Conservation (phyloP, 2,797 vertebrate genomes). For the Valencia hispanica region DNA sequence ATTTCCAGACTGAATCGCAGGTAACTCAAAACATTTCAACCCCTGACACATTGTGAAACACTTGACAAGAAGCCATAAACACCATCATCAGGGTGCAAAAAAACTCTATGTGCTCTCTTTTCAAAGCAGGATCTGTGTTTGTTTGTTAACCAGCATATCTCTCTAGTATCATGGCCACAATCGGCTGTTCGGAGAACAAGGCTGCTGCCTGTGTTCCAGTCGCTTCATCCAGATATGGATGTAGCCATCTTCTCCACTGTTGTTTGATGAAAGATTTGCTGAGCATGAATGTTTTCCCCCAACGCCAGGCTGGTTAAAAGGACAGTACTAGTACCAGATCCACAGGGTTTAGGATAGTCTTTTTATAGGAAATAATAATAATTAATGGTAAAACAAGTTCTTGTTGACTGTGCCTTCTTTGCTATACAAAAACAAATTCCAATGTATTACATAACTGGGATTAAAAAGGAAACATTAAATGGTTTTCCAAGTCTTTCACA, state of each 20-base stretch:
- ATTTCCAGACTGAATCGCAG: not conserved
- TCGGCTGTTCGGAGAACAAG: conserved; percentile 28
- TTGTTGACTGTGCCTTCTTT: not conserved
- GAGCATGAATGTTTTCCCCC: not conserved
- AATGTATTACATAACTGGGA: too few relatives aligned
- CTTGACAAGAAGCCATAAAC: conserved; percentile 9
- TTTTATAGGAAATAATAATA: not conserved
- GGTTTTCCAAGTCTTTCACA: too few relatives aligned
- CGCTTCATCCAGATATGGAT: conserved; percentile 18
- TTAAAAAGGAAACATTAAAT: too few relatives aligned
- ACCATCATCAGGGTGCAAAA: not conserved
- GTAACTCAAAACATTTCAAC: not conserved
- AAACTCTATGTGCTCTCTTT: not conserved
- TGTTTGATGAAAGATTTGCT: conserved; percentile 25
- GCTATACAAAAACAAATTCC: too few relatives aligned
- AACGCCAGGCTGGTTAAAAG: not conserved
- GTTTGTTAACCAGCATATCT: not conserved
- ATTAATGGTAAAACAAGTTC: not conserved
- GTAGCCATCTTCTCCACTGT: not conserved
- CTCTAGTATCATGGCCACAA: not conserved
- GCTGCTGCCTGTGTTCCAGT: conserved; percentile 15
- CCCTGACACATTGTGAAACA: conserved; percentile 4
- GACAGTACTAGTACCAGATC: too few relatives aligned
- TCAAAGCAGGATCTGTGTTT: not conserved
- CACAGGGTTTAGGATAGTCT: too few relatives aligned